Evolutionary conservation across 2,797 vertebrate genomes (phyloP), one percentile per base, ranked within the genome.

Genomic region (Xenopus petersii): DNA sequence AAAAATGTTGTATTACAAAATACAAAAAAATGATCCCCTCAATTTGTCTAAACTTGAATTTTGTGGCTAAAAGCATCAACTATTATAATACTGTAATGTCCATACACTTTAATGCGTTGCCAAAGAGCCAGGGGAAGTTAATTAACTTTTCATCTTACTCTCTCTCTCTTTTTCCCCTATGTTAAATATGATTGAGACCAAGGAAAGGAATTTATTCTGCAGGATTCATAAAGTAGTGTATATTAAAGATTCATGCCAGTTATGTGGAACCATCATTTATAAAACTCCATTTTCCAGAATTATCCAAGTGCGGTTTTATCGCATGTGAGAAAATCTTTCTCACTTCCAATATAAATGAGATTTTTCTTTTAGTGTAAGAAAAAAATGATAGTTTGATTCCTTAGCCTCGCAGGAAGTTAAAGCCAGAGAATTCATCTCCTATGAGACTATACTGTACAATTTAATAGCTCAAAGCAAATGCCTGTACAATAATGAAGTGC

Each of bases 301-400:
- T 60, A 60, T 60, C 17, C 58, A 60, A 60, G 2, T 60, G 58
- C 24, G 21, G 17, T 60, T 24, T 58, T 60, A 60, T 60, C 10
- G 17, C 58, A 60, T 60, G 58, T 60, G 58, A 60, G 58, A 60
- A 60, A 60, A 60, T 60, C 17, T 60, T 60, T 60, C 58, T 60
- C 58, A 12, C 58, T 24, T 60, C 21, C 13, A 60, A 24, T 60
- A 60, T 26, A 60, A 60, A 60, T 60, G 58, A 60, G 17, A 60
- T 60, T 24, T 11, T 24, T 12, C 24, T 60, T 60, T 60, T 17
- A 60, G 58, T 60, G 58, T 60, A 24, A 60, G 24, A 26, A 26
- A 11, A 26, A 26, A 26, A 8, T 9, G 10, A 60, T 60, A 12
- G 17, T 15, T 60, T 24, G 17, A 26, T 60, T 26, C 10, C 58